Evolutionary conservation across 2,888 invertebrate genomes (phyloP).

Genomic region (Teleiodes luculella): DNA sequence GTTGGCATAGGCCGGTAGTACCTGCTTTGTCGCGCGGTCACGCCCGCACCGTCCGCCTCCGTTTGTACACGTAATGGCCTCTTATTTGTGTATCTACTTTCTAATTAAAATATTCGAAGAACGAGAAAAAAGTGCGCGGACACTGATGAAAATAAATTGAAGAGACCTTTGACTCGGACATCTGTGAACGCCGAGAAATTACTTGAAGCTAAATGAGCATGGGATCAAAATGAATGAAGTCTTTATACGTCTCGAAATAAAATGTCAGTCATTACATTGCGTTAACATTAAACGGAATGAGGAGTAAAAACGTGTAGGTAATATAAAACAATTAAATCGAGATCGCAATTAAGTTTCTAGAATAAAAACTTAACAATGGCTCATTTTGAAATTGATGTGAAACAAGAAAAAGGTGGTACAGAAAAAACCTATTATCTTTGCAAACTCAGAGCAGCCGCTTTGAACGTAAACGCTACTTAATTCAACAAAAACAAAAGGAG

Average conservation of each 20-base stretch:
- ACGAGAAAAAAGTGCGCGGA: conserved; percentile 41
- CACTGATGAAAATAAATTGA: conserved; percentile 54
- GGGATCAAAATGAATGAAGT: background rate
- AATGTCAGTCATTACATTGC: conserved; percentile 1
- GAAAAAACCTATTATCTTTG: conserved; percentile 42
- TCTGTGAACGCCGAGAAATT: background rate
- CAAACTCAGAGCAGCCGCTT: conserved; percentile 51
- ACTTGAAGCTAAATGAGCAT: background rate
- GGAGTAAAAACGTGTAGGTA: background rate
- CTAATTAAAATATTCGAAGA: conserved; percentile 61
- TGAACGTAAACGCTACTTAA: conserved; percentile 54
- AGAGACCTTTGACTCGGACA: conserved; percentile 28
- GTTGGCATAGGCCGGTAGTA: conserved; percentile 50
- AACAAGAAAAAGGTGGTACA: conserved; percentile 30
- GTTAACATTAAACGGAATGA: background rate
- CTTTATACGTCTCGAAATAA: background rate
- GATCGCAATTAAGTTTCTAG: conserved; percentile 8
- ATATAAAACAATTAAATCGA: conserved; percentile 5
- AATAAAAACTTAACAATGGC: conserved; percentile 8
- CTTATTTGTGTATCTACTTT: conserved; percentile 63
- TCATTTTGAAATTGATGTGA: background rate
- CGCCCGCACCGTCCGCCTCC: conserved; percentile 41
- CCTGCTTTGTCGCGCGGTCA: conserved; percentile 66
- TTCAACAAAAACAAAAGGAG: conserved; percentile 60
- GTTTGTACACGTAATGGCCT: conserved; percentile 56